phyloP scores from a whole-genome alignment of 2,113 vertebrate genomes.

The Sus scrofa region T2T-Sscrofa CM000823.6:27248501-27249000 shows the following conservation, averaged over 20 bases:
- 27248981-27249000: conserved; percentile 98
- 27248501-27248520: not conserved
- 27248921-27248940: conserved; percentile 96
- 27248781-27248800: not conserved
- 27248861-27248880: conserved; percentile 93
- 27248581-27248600: conserved; percentile 97
- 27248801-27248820: not conserved
- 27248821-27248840: not conserved
- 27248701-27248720: conserved; percentile 95
- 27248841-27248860: not conserved
- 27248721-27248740: conserved; percentile 95
- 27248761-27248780: not conserved
- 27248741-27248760: conserved; percentile 84
- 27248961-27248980: conserved; percentile 95
- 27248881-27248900: conserved; percentile 95
- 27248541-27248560: conserved; percentile 98
- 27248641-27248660: conserved; percentile 95
- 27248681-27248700: conserved; percentile 93
- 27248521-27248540: conserved; percentile 83
- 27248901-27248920: conserved; percentile 96
- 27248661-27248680: conserved; percentile 90
- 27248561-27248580: conserved; percentile 97
- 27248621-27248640: conserved; percentile 93
- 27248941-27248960: conserved; percentile 90
- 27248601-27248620: conserved; percentile 99